Percentiles rank a stretch among this genome's conserved stretches.
phyloP scores from a whole-genome alignment of 2,888 invertebrate species.

The Aromia moschata region DNA sequence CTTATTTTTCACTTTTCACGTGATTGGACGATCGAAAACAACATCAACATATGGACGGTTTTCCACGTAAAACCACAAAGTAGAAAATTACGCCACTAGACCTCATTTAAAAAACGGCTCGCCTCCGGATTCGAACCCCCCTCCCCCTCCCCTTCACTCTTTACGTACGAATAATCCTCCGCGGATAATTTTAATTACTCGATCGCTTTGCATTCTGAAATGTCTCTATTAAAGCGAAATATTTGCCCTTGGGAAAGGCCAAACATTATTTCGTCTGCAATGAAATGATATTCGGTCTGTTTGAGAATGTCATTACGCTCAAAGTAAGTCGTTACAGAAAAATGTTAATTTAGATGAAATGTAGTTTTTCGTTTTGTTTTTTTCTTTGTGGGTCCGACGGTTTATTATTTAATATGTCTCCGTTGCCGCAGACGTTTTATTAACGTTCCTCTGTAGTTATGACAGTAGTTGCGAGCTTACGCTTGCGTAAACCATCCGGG shows the following conservation, averaged over 20 bases:
- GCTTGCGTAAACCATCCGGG: background rate
- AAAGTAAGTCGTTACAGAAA: constrained; percentile 21
- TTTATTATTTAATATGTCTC: constrained; percentile 21
- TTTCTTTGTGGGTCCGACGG: constrained; percentile 10
- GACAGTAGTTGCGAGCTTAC: no score
- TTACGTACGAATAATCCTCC: constrained; percentile 26
- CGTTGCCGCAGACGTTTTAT: background rate
- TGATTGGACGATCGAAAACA: no score
- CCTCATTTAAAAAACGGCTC: no score
- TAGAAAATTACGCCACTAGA: no score
- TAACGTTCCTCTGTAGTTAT: no score
- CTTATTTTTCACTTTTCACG: no score
- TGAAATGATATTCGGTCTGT: constrained; percentile 21
- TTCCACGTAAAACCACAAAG: no score
- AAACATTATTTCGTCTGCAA: constrained; percentile 23
- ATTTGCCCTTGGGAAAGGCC: constrained; percentile 1
- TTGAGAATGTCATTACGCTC: constrained; percentile 23
- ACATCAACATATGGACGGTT: no score
- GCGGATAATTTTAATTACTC: constrained; percentile 32
- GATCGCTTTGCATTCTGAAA: constrained; percentile 24
- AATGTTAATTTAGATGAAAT: constrained; percentile 28
- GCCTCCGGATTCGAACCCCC: no score
- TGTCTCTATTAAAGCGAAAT: constrained; percentile 27
- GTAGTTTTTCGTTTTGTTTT: constrained; percentile 16
- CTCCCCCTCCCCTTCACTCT: no score